Percentiles rank a stretch among this genome's conserved stretches.
Evolutionary conservation across 1,140 invertebrate species (phyloP).

Genomic region (Cephus cinctus): DNA sequence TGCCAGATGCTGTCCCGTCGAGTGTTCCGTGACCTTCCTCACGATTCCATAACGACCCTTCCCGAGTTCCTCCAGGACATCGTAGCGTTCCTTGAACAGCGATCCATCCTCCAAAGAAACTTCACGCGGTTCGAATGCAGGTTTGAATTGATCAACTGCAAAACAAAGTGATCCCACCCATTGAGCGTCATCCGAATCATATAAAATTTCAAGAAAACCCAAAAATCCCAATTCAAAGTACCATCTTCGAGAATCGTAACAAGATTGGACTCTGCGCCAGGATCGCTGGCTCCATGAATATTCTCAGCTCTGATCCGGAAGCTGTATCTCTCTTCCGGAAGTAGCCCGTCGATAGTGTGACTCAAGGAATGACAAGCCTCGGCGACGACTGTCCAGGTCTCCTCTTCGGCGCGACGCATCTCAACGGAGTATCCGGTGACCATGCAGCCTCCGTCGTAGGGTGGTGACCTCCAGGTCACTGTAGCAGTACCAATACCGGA

Average conservation of each 20-base stretch:
- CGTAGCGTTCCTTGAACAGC: constrained; percentile 62
- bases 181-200: background rate
- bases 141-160: constrained; percentile 15
- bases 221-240: too few relatives aligned
- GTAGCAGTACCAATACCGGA: constrained; percentile 55
- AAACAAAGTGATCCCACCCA: too few relatives aligned
- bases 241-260: constrained; percentile 51
- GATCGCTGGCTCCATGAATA: constrained; percentile 73
- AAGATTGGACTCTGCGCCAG: constrained; percentile 60
- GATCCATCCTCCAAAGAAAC: constrained; percentile 57
- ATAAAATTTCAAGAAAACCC: background rate
- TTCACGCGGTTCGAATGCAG: constrained; percentile 35
- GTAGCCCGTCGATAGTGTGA: constrained; percentile 59
- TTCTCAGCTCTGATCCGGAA: constrained; percentile 80
- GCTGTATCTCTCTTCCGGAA: constrained; percentile 61
- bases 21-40: constrained; percentile 72
- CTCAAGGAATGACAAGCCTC: constrained; percentile 66
- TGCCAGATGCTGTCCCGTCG: constrained; percentile 71
- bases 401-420: constrained; percentile 60
- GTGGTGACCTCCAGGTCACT: constrained; percentile 78
- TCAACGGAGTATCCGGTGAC: constrained; percentile 82
- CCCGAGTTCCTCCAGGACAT: constrained; percentile 73
- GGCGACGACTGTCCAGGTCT: constrained; percentile 61
- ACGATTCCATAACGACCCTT: constrained; percentile 80
- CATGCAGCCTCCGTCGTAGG: constrained; percentile 82